These are phyloP conservation scores for Clarias macrocephalus DNA, from an alignment of 2,113 vertebrate genomes.

Conservation along the genomic window DNA sequence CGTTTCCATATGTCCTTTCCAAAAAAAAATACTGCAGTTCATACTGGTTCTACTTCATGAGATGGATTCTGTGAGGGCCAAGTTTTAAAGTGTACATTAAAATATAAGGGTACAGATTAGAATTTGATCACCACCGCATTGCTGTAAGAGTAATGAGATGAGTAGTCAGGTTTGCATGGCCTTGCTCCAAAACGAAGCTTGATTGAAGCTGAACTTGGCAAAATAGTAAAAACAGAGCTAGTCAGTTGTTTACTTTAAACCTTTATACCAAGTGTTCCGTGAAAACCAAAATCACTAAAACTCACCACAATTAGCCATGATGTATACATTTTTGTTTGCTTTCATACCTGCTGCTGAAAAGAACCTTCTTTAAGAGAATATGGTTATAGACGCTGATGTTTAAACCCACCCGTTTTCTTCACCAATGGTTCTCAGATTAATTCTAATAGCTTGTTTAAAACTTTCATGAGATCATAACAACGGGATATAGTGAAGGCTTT, in stretches of 20 bases:
- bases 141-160: neutral
- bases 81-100: neutral
- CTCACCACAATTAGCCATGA: constrained; percentile 29
- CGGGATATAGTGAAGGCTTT: constrained; percentile 24
- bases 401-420: constrained; percentile 44
- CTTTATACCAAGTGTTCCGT: constrained; percentile 26
- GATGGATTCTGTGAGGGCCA: neutral
- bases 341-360: constrained; percentile 13
- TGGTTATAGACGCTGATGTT: constrained; percentile 54
- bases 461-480: constrained; percentile 10
- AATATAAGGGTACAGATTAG: neutral
- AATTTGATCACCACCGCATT: neutral
- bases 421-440: constrained; percentile 1
- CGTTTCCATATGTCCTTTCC: neutral
- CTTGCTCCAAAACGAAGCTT: neutral
- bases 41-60: neutral
- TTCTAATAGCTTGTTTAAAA: constrained; percentile 23
- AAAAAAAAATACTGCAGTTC: constrained; percentile 4
- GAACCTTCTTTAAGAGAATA: constrained; percentile 13
- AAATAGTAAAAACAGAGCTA: constrained; percentile 13
- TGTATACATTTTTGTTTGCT: neutral
- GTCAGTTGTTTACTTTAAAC: neutral
- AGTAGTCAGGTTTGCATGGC: constrained; percentile 10
- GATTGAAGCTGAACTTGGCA: neutral
- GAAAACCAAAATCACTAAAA: constrained; percentile 25